Conservation (phyloP, 2,888 invertebrate species). For the Drosophila neutralis region DNA sequence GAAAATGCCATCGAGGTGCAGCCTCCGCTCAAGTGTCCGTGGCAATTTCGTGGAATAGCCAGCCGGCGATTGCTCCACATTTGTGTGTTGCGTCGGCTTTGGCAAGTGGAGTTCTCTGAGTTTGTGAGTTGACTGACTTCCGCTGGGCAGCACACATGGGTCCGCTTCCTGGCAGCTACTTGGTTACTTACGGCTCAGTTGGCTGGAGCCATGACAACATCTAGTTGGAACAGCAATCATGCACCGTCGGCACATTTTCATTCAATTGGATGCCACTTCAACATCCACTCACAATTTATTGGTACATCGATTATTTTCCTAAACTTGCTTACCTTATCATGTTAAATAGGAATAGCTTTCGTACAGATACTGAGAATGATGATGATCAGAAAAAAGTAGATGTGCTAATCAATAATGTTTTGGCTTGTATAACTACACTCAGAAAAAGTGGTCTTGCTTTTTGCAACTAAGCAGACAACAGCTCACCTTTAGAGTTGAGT, state of each 20-base stretch:
- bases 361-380: neutral
- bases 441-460: neutral
- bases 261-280: neutral
- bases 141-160: constrained; percentile 7
- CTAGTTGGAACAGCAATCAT: neutral
- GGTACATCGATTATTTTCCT: neutral
- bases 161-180: neutral
- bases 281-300: neutral
- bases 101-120: constrained; percentile 18
- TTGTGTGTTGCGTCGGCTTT: constrained; percentile 31
- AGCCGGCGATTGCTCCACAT: constrained; percentile 65
- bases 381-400: neutral
- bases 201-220: constrained; percentile 15
- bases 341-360: neutral
- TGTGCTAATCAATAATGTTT: neutral
- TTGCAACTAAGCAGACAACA: neutral
- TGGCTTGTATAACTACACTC: neutral
- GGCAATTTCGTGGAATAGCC: constrained; percentile 55
- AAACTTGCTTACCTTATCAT: neutral
- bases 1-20: constrained; percentile 46
- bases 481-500: neutral
- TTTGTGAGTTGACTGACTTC: neutral
- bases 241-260: constrained; percentile 28
- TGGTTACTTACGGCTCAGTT: constrained; percentile 12
- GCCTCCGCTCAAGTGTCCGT: constrained; percentile 46